Percentiles rank a stretch among this genome's conserved stretches.
Conservation (phyloP, 2,888 invertebrate species). For the Nebria brevicollis region DNA sequence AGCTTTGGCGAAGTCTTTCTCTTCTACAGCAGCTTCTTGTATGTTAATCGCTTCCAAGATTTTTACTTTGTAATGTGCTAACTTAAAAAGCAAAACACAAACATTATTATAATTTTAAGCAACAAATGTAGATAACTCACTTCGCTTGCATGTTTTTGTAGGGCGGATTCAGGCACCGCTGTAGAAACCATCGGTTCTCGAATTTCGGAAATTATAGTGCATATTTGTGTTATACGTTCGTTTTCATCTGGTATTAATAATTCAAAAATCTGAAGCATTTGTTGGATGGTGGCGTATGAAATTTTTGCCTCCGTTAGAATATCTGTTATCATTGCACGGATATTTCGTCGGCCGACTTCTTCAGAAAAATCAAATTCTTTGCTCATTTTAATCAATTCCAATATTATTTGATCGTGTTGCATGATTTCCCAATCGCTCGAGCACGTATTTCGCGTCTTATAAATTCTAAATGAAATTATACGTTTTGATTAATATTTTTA, state of each 20-base stretch:
- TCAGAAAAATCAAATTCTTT: conserved; percentile 68
- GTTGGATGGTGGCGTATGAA: conserved; percentile 7
- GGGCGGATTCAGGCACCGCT: conserved; percentile 18
- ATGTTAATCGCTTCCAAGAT: conserved; percentile 50
- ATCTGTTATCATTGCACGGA: conserved; percentile 19
- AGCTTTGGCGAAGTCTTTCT: conserved; percentile 52
- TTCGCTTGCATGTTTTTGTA: conserved; percentile 12
- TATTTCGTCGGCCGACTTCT: conserved; percentile 64
- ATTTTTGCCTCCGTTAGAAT: conserved; percentile 25
- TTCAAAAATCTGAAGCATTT: conserved; percentile 30
- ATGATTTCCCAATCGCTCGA: conserved; percentile 54
- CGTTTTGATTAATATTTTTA: too few relatives aligned
- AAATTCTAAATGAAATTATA: conserved; percentile 42
- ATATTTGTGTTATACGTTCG: conserved; percentile 18
- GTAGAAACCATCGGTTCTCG: conserved; percentile 25
- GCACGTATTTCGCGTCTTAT: conserved; percentile 49
- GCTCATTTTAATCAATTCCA: conserved; percentile 67
- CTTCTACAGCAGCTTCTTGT: conserved; percentile 53
- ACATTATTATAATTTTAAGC: neutral
- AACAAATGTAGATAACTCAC: neutral
- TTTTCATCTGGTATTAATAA: conserved; percentile 18
- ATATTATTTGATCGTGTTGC: conserved; percentile 64
- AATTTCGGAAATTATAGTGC: conserved; percentile 32
- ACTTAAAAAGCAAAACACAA: conserved; percentile 36
- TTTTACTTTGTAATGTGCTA: conserved; percentile 53